Conservation (phyloP, 1,140 invertebrate genomes). For the Hirudo medicinalis region DNA sequence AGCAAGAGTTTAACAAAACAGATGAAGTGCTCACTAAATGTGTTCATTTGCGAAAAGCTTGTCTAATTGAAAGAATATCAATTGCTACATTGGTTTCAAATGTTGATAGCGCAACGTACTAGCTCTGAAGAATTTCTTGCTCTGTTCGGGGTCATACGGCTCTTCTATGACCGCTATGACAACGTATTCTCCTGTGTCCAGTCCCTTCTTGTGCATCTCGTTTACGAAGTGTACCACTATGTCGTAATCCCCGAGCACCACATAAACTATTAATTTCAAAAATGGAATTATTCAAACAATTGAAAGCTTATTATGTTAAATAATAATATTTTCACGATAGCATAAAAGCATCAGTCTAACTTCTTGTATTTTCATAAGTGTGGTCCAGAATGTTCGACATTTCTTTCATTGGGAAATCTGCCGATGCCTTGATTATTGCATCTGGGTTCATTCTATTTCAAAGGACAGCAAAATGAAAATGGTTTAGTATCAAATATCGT, state of each 20-base stretch:
- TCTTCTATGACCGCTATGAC: conserved; percentile 49
- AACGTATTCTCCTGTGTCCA: conserved; percentile 57
- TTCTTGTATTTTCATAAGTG: conserved; percentile 41
- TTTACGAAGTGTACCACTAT: conserved; percentile 74
- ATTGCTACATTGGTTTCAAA: not conserved
- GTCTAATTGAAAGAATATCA: too few relatives aligned
- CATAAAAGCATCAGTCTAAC: conserved; percentile 44
- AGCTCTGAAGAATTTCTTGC: conserved; percentile 7
- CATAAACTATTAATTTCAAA: conserved; percentile 74
- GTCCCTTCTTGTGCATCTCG: conserved; percentile 59
- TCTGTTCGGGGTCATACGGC: conserved; percentile 9
- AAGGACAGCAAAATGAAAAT: not conserved
- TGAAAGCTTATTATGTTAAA: too few relatives aligned
- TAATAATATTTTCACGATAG: too few relatives aligned
- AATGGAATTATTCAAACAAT: too few relatives aligned
- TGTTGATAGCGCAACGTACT: conserved; percentile 2
- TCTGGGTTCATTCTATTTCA: conserved; percentile 10
- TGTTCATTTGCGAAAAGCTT: too few relatives aligned
- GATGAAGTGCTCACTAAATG: too few relatives aligned
- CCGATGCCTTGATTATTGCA: conserved; percentile 13
- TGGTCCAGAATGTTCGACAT: conserved; percentile 11
- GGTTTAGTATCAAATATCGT: not conserved
- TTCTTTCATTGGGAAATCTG: not conserved
- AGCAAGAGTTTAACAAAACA: too few relatives aligned
- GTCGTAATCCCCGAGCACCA: conserved; percentile 68